Evolutionary conservation across 2,113 vertebrate genomes (phyloP), one percentile per base, ranked within the genome.

Genomic region (Protomyctophum bolini): DNA sequence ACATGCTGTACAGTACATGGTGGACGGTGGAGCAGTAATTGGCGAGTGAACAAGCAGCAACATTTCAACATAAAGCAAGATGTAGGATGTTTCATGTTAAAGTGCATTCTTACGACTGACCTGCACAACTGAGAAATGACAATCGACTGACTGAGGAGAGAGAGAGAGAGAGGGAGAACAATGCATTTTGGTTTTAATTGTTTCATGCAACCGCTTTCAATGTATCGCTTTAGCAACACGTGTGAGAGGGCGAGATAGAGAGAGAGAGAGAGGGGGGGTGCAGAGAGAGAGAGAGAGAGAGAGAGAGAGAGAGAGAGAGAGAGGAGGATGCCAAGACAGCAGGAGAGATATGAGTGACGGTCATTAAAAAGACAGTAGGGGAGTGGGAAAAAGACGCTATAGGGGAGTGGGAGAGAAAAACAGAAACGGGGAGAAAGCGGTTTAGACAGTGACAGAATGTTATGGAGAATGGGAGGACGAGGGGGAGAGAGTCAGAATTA

Each of bases 41-140:
- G 33, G 33, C 33, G 33, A 6, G 3, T 41, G 33, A 41, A 56
- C 58, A 64, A 15, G 7, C 58, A 48, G 47, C 15, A 58, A 69
- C 29, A 14, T 58, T 64, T 66, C 46, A 47, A 76, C n/a, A n/a
- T 54, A 70, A 60, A 74, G 28, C 81, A 77, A 2, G 67, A 41
- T 41, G 33, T 81, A 15, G 63, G 54, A 82, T 85, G 73, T 81
- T 80, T 66, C 72, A 56, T 80, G 83, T 77, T 33, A 67, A 86
- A 79, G 73, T 28, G 67, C 52, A n/a, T 47, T 41, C 33, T 41
- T 41, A 41, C 5, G 2, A 4, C 33, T 6, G 33, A 41, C 33
- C 33, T 41, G 33, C 3, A 41, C 33, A 6, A 41, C 33, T 41
- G 5, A 41, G 3, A 21, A 21, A 21, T 21, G 21, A 21, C 21